phyloP scores from a whole-genome alignment of 2,888 invertebrate genomes.

The Aphrophora alni region DNA sequence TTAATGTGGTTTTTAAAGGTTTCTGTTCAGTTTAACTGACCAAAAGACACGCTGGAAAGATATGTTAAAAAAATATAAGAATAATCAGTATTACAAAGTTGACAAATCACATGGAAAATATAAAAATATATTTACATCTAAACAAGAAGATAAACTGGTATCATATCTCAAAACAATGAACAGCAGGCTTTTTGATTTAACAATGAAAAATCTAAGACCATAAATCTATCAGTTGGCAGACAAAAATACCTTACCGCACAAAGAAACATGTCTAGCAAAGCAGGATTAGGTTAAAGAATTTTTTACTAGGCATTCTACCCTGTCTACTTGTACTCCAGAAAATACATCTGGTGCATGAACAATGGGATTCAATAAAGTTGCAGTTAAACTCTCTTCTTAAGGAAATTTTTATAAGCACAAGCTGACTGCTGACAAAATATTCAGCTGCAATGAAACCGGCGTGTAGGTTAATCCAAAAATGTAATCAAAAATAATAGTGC shows the following conservation, averaged over 20 bases:
- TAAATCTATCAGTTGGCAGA: constrained; percentile 49
- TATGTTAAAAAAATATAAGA: neutral
- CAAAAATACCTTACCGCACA: constrained; percentile 47
- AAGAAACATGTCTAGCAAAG: too few species aligned
- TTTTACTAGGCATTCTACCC: constrained; percentile 51
- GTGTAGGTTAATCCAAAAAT: constrained; percentile 49
- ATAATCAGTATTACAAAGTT: neutral
- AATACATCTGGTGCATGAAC: constrained; percentile 53
- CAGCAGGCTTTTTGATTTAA: constrained; percentile 51
- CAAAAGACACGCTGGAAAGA: neutral
- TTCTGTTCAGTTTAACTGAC: neutral
- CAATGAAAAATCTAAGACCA: constrained; percentile 48
- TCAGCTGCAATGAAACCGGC: constrained; percentile 50
- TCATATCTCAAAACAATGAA: neutral
- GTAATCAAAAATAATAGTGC: constrained; percentile 45
- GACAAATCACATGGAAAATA: neutral
- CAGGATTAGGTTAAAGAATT: constrained; percentile 53
- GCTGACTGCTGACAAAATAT: constrained; percentile 48
- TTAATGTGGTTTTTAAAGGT: neutral
- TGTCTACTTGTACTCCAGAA: constrained; percentile 51
- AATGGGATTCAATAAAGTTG: constrained; percentile 51
- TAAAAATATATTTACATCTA: neutral
- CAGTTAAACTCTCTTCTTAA: neutral
- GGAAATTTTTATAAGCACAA: constrained; percentile 43
- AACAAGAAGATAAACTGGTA: neutral